These are phyloP conservation scores for Spinibarbus caldwelli DNA, from an alignment of 2,797 vertebrate genomes.

Conservation along the genomic window DNA sequence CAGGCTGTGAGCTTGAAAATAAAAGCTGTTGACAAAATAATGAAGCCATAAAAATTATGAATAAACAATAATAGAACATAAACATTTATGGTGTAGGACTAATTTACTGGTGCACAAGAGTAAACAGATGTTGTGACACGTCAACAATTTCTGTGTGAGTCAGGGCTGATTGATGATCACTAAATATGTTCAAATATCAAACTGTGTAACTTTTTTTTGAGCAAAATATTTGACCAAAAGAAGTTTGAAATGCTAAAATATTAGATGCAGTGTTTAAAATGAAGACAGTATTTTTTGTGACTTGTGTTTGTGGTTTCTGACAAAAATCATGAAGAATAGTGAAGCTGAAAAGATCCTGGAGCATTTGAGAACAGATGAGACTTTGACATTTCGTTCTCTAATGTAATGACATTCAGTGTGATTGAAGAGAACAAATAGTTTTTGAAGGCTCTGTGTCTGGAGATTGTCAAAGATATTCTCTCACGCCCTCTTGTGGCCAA, in stretches of 20 bases:
- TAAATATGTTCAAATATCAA: background rate
- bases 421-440: background rate
- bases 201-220: background rate
- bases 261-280: background rate
- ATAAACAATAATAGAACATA: background rate
- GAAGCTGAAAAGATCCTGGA: background rate
- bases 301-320: background rate
- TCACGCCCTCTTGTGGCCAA: slow-evolving; percentile 17
- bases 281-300: background rate
- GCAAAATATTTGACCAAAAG: background rate
- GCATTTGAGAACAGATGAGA: background rate
- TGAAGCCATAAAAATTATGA: background rate
- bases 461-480: background rate
- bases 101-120: slow-evolving; percentile 11
- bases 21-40: background rate
- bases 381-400: background rate
- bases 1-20: background rate
- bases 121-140: background rate
- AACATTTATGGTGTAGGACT: background rate
- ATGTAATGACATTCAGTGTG: background rate
- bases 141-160: background rate
- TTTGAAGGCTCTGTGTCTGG: background rate
- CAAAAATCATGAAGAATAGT: background rate
- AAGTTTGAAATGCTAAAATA: background rate
- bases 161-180: background rate